Percentiles rank a stretch among this genome's conserved stretches.
These are phyloP conservation scores for Callospermophilus lateralis DNA, from an alignment of 2,113 vertebrate genomes.

Conservation along the genomic window DNA sequence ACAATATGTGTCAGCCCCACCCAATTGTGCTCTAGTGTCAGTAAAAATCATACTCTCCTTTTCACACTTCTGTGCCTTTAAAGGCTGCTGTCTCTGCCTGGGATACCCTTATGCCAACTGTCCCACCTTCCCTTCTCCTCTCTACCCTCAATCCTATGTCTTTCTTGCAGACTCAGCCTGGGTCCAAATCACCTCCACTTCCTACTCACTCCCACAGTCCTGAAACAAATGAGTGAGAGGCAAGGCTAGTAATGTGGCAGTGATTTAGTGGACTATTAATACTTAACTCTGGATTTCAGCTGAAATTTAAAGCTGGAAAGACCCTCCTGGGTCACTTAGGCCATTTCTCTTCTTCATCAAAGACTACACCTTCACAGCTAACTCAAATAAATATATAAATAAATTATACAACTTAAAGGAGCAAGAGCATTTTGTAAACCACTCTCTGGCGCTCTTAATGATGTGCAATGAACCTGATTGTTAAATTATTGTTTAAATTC, in stretches of 20 bases:
- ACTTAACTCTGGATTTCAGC: conserved; percentile 72
- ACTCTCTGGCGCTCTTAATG: conserved; percentile 47
- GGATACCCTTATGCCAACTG: background rate
- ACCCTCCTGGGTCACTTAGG: conserved; percentile 57
- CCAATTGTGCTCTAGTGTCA: no score
- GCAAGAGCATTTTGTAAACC: conserved; percentile 53
- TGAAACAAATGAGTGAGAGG: conserved; percentile 60
- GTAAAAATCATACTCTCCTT: background rate
- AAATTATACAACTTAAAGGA: conserved; percentile 75
- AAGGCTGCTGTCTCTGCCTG: background rate
- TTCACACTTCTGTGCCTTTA: background rate
- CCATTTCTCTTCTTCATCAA: conserved; percentile 76
- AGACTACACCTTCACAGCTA: conserved; percentile 72
- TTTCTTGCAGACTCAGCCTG: conserved; percentile 31
- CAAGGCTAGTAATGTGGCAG: conserved; percentile 1
- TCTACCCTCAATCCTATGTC: fast-evolving
- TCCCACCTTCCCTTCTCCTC: background rate
- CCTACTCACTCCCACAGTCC: conserved; percentile 27
- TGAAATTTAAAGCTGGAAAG: conserved; percentile 73
- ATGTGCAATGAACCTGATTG: conserved; percentile 67
- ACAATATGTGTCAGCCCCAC: background rate
- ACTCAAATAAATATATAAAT: conserved; percentile 80
- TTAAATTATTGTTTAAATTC: conserved; percentile 73
- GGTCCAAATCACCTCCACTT: conserved; percentile 25
- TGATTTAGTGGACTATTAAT: conserved; percentile 80